Evolutionary conservation across 2,888 invertebrate species (phyloP).

Genomic region (Epirrhoe tristata): DNA sequence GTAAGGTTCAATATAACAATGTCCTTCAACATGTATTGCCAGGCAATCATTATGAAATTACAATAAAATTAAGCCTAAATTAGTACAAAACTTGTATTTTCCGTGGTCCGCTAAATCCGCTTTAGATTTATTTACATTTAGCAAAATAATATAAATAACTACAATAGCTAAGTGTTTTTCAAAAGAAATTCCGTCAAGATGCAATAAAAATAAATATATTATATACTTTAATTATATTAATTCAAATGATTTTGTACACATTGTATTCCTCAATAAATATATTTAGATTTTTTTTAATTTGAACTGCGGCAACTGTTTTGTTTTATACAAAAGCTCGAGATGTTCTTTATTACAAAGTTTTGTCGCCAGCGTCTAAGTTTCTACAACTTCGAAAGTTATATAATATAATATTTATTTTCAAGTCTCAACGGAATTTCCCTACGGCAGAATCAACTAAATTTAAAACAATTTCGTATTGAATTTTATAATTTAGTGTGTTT

Average conservation of each 20-base stretch:
- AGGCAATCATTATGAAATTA: conserved; percentile 40
- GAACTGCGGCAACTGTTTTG: not conserved
- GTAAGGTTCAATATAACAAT: conserved; percentile 17
- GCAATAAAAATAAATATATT: not conserved
- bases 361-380: not conserved
- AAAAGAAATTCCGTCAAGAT: conserved; percentile 8
- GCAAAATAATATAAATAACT: conserved; percentile 36
- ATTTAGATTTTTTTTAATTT: no score
- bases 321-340: not conserved
- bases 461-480: conserved; percentile 8
- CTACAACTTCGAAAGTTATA: not conserved
- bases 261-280: no score
- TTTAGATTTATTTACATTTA: conserved; percentile 60
- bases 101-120: conserved; percentile 68
- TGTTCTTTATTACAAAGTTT: not conserved
- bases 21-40: conserved; percentile 33
- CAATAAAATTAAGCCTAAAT: conserved; percentile 46
- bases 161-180: not conserved
- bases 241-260: not conserved
- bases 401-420: not conserved
- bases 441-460: not conserved
- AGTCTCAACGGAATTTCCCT: conserved; percentile 17
- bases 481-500: conserved; percentile 6
- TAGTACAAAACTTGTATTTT: conserved; percentile 59
- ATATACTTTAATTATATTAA: not conserved